Percentiles rank a stretch among this genome's conserved stretches.
phyloP scores from a whole-genome alignment of 2,797 vertebrate species.

The Borostomias antarcticus region DNA sequence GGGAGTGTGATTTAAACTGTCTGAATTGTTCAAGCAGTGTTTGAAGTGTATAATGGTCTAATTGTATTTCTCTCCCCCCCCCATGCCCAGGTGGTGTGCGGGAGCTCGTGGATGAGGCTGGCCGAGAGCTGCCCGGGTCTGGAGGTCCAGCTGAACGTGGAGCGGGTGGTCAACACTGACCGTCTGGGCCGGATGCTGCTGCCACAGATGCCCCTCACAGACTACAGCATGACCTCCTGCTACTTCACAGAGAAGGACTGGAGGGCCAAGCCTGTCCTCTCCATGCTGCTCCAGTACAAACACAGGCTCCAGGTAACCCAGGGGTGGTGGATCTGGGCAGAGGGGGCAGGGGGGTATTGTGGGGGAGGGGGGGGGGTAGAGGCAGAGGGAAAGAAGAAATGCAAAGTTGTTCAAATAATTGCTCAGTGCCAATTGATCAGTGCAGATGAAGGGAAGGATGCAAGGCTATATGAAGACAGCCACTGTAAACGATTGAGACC shows the following conservation, averaged over 20 bases:
- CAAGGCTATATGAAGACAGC: no score
- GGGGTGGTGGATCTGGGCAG: no score
- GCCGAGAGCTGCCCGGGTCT: constrained; percentile 61
- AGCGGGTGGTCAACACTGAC: constrained; percentile 66
- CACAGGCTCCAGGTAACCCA: constrained; percentile 69
- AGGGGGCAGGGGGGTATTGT: no score
- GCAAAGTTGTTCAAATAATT: no score
- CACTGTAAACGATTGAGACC: no score
- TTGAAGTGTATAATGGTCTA: no score
- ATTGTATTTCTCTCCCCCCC: background rate
- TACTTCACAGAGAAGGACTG: constrained; percentile 64
- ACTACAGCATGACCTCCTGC: constrained; percentile 66
- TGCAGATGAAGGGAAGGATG: no score
- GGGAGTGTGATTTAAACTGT: no score
- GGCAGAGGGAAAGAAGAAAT: background rate
- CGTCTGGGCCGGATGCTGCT: constrained; percentile 69
- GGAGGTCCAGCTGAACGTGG: constrained; percentile 69
- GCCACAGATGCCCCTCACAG: constrained; percentile 70
- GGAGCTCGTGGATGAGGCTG: constrained; percentile 71
- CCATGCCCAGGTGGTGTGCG: constrained; percentile 62
- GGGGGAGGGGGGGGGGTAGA: background rate
- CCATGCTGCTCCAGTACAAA: constrained; percentile 70
- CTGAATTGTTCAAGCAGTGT: no score
- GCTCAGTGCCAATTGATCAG: no score
- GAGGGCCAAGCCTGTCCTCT: constrained; percentile 66